Evolutionary conservation across 1,140 invertebrate genomes (phyloP), one percentile per base, ranked within the genome.

Genomic region (Hydropsyche tenuis): DNA sequence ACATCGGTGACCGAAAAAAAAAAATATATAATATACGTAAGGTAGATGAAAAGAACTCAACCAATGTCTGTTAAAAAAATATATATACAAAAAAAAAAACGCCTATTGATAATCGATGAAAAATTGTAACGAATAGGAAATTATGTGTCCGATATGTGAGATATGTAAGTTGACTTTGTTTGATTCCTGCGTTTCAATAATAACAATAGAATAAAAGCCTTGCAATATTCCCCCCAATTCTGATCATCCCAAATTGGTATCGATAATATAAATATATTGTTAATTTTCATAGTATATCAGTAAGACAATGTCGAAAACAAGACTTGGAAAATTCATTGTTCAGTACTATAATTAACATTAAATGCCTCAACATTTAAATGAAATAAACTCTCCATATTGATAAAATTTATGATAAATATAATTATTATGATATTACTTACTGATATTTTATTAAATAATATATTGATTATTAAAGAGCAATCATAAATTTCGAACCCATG

Each of bases 71-170:
- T 37, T 37, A 9, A 37, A 37, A n/a, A 37, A 37, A 37, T 37
- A 37, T 37, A 37, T 37, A 4, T 4, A 37, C 3, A 37, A 37
- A 37, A 37, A 37, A 4, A 6, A 53, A 53, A 18, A 53, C 48
- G 48, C 48, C 48, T 53, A 53, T 37, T 20, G 16, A 53, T 53
- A 48, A 48, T 48, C 11, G 16, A 48, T 48, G 16, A 48, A 48
- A 6, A 48, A 48, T 48, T n/a, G 16, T 48, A 48, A 48, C 56
- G 56, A 60, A 60, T 60, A 25, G 56, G 23, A 60, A 53, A 53
- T 53, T 53, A 1, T 20, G 20, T 53, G 48, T 20, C 48, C 48
- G 48, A 18, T 18, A 37, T 37, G 30, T 37, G 30, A 53, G 22
- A 25, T 60, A 25, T 25, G 56, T 60, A 25, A 48, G 16, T 48